Base-by-base conservation (phyloP, 2,797 vertebrate species). In the Characodon lateralis region DNA sequence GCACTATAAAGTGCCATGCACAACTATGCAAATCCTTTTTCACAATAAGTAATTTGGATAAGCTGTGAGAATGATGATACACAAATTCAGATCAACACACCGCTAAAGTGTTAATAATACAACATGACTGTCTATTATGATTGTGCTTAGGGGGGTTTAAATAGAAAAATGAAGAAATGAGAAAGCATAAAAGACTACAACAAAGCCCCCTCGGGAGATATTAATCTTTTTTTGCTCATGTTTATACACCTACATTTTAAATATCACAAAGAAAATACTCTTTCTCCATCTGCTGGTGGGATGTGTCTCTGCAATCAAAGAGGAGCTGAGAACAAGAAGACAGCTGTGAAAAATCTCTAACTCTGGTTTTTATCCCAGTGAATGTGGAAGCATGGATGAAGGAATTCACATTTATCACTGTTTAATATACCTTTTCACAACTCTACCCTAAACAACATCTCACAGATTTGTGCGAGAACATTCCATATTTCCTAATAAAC, bases 231-330 rank as follows among this genome's bases (percentile, higher is more conserved):
- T 88, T 73, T 79, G 72, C 69, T 73, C 66, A 61, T 22, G 9
- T 74, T 75, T 55, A 46, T 35, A 56, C 61, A 24, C 13, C 3
- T 41, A 46, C 50, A 6, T 41, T 76, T 77, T n/a, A 31, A 28
- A n/a, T 83, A 59, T 7, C 50, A 53, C 75, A 72, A 63, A 83
- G 58, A 1, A 84, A 83, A 83, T 61, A 48, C 79, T 91, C 82
- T 90, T n/a, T 76, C 89, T 31, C 93, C 93, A 87, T 91, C 94
- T 93, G 80, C 89, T 92, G 93, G 89, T 74, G 9, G 66, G 78
- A 79, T 6, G 46, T 14, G 68, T 80, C 72, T 81, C 65, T 88
- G 77, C 92, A 91, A 20, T 71, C 35, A 53, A 61, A 71, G 78
- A 41, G 51, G 43, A 73, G 80, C 70, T 73, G 70, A 5, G 59